Conservation (phyloP, 2,888 invertebrate species). For the Eledone cirrhosa region DNA sequence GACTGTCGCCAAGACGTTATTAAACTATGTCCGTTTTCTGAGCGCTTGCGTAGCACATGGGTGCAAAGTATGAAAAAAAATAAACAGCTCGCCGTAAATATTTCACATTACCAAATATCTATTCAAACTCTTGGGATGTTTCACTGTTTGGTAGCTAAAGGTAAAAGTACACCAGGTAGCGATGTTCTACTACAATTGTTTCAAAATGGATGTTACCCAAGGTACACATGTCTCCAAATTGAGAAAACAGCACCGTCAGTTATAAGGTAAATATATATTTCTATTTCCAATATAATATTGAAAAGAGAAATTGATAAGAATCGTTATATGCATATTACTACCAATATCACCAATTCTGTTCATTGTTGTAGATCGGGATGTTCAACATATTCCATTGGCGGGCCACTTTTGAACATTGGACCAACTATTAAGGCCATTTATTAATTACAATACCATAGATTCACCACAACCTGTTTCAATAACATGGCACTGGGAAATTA, state of each 20-base stretch:
- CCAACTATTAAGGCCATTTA: too few species aligned
- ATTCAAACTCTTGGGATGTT: constrained; percentile 35
- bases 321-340: too few species aligned
- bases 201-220: constrained; percentile 58
- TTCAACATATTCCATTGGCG: too few species aligned
- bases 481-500: too few species aligned
- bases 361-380: too few species aligned
- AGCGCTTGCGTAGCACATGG: constrained; percentile 48
- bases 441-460: too few species aligned
- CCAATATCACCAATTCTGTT: too few species aligned
- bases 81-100: constrained; percentile 31
- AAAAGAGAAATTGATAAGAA: too few species aligned
- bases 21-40: constrained; percentile 40
- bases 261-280: constrained; percentile 34
- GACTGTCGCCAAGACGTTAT: constrained; percentile 13
- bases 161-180: constrained; percentile 33
- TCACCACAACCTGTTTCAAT: too few species aligned
- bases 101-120: constrained; percentile 37
- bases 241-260: constrained; percentile 48
- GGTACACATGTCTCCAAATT: constrained; percentile 53
- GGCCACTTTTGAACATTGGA: too few species aligned
- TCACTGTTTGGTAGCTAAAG: constrained; percentile 38
- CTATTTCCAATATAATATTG: too few species aligned
- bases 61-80: constrained; percentile 35
- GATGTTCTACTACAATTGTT: constrained; percentile 48